A percentile compares a stretch with the other conserved stretches of the same genome.
phyloP scores from a whole-genome alignment of 2,113 vertebrate species.

The Gobio gobio region DNA sequence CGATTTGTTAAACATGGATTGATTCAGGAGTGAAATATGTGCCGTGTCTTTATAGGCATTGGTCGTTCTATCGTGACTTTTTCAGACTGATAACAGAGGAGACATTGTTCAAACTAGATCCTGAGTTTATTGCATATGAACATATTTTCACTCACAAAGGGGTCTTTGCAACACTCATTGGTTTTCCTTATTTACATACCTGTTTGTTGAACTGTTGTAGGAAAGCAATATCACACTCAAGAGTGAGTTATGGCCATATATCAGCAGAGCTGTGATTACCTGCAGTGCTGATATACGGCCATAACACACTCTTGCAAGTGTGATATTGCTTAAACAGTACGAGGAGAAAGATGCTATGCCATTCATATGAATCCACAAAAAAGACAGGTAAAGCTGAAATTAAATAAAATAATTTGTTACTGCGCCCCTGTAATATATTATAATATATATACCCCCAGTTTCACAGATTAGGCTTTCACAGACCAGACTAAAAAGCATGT shows the following conservation, averaged over 20 bases:
- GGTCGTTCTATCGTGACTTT: too few species aligned
- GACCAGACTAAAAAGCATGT: too few species aligned
- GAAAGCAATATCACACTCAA: constrained; percentile 6
- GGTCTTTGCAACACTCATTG: not conserved
- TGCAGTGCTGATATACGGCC: not conserved
- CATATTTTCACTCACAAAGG: not conserved
- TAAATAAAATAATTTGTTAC: not conserved
- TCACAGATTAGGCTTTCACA: too few species aligned
- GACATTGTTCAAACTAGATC: not conserved
- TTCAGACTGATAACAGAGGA: not conserved
- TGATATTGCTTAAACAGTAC: not conserved
- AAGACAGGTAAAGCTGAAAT: not conserved
- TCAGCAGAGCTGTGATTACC: constrained; percentile 4
- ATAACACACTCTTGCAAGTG: not conserved
- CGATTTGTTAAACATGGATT: too few species aligned
- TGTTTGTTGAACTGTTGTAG: not conserved
- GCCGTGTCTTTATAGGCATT: not conserved
- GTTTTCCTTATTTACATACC: not conserved
- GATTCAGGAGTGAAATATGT: not conserved
- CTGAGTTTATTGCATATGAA: not conserved
- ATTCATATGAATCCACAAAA: not conserved
- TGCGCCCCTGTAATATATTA: not conserved
- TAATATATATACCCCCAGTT: too few species aligned
- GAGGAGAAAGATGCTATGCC: not conserved
- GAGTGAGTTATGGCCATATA: not conserved